A percentile compares a stretch with the other conserved stretches of the same genome.
Conservation (phyloP, 1,140 invertebrate genomes). For the Pygmarrhopalites habei region DNA sequence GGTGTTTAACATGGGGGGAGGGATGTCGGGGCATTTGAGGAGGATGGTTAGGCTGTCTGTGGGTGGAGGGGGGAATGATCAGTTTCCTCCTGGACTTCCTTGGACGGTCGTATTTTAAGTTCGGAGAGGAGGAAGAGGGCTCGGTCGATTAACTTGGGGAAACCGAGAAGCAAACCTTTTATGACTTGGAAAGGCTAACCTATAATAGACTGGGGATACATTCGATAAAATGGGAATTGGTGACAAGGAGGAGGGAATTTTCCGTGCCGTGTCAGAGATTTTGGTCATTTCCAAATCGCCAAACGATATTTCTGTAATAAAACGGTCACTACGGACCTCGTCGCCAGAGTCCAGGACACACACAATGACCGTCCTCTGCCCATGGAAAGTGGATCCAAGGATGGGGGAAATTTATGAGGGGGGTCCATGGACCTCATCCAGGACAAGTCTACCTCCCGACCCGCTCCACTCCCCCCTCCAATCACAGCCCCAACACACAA, state of each 20-base stretch:
- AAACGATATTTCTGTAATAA: slow-evolving; percentile 11
- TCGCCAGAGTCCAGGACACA: too few relatives aligned
- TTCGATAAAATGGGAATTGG: slow-evolving; percentile 8
- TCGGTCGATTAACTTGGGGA: slow-evolving; percentile 9
- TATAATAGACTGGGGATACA: slow-evolving; percentile 12
- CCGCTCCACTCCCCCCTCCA: too few relatives aligned
- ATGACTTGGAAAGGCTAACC: slow-evolving; percentile 2
- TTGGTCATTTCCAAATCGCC: neutral
- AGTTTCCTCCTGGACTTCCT: too few relatives aligned
- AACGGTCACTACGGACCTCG: neutral
- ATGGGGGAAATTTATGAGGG: slow-evolving; percentile 9
- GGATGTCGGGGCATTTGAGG: too few relatives aligned
- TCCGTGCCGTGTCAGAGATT: slow-evolving; percentile 12
- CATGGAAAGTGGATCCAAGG: neutral
- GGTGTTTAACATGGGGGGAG: too few relatives aligned
- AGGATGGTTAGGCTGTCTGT: too few relatives aligned
- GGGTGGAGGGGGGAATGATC: too few relatives aligned
- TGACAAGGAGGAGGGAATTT: neutral
- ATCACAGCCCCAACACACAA: too few relatives aligned
- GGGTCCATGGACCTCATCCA: slow-evolving; percentile 10
- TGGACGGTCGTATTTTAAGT: too few relatives aligned
- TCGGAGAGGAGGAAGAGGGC: too few relatives aligned
- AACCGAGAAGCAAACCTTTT: neutral
- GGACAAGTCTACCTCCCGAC: too few relatives aligned
- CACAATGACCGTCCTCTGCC: too few relatives aligned